Conservation (phyloP, 2,113 vertebrate species). For the Desmodus rotundus region DNA sequence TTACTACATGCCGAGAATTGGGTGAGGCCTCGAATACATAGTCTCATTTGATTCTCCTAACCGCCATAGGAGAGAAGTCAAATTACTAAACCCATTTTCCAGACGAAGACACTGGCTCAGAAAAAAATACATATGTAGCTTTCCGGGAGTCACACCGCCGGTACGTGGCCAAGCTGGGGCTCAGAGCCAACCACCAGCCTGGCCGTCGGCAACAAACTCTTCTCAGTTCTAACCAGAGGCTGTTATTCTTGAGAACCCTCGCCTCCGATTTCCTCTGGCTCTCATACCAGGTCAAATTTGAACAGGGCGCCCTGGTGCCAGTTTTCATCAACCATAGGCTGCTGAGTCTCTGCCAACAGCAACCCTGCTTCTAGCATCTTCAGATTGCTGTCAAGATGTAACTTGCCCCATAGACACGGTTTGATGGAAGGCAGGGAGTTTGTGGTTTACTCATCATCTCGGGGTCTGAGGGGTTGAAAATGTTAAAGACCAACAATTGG, state of each 20-base stretch:
- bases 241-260: background rate
- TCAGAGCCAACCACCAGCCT: background rate
- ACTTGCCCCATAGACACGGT: constrained; percentile 7
- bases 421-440: background rate
- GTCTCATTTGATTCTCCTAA: background rate
- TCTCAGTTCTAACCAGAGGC: background rate
- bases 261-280: background rate
- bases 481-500: background rate
- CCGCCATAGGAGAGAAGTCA: background rate
- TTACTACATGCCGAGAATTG: background rate
- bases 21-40: background rate
- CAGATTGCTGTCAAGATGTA: background rate
- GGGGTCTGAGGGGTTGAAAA: background rate
- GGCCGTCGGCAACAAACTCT: background rate
- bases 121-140: background rate
- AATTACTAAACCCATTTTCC: background rate
- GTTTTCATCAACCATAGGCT: background rate
- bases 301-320: background rate
- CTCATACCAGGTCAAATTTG: background rate
- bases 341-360: background rate
- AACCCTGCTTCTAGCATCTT: background rate
- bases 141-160: background rate
- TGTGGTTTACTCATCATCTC: constrained; percentile 31
- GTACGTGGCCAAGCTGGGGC: background rate
- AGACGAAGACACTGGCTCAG: background rate